Conservation (phyloP, 2,888 invertebrate genomes). For the Drosophila melanosoma region DNA sequence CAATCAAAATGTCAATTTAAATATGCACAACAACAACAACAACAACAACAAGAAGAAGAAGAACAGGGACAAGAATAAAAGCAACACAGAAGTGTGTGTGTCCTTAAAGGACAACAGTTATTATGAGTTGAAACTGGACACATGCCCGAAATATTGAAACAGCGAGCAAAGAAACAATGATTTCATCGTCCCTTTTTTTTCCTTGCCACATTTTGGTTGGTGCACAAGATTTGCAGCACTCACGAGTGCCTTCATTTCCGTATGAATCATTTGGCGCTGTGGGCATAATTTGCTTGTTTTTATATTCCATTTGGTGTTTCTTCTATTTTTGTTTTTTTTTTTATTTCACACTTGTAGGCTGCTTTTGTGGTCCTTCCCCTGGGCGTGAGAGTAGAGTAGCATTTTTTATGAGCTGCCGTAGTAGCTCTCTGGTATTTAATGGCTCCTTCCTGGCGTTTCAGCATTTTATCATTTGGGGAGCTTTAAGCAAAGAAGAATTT, state of each 20-base stretch:
- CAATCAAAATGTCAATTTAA: conserved; percentile 77
- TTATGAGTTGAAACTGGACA: conserved; percentile 15
- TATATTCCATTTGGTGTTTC: conserved; percentile 22
- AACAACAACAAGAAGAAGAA: conserved; percentile 29
- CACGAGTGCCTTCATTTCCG: conserved; percentile 78
- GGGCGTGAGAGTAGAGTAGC: conserved; percentile 41
- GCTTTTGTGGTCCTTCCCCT: conserved; percentile 1
- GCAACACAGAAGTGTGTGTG: not conserved
- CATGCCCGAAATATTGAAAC: conserved; percentile 29
- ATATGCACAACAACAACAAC: conserved; percentile 55
- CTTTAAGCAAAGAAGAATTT: conserved; percentile 62
- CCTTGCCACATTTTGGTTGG: conserved; percentile 29
- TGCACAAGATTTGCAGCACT: conserved; percentile 69
- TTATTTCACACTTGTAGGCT: conserved; percentile 26
- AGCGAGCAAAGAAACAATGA: conserved; percentile 43
- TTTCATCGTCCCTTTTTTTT: not conserved
- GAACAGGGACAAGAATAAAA: conserved; percentile 8
- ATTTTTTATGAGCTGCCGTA: conserved; percentile 61
- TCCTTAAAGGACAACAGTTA: not conserved
- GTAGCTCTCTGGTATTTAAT: conserved; percentile 10
- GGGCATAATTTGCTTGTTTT: conserved; percentile 65
- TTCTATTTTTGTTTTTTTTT: conserved; percentile 8
- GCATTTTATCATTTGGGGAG: conserved; percentile 35
- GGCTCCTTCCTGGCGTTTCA: conserved; percentile 12
- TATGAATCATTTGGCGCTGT: conserved; percentile 70